Percentiles rank a stretch among this genome's conserved stretches.
Evolutionary conservation across 2,797 vertebrate genomes (phyloP).

Genomic region (Borostomias antarcticus): DNA sequence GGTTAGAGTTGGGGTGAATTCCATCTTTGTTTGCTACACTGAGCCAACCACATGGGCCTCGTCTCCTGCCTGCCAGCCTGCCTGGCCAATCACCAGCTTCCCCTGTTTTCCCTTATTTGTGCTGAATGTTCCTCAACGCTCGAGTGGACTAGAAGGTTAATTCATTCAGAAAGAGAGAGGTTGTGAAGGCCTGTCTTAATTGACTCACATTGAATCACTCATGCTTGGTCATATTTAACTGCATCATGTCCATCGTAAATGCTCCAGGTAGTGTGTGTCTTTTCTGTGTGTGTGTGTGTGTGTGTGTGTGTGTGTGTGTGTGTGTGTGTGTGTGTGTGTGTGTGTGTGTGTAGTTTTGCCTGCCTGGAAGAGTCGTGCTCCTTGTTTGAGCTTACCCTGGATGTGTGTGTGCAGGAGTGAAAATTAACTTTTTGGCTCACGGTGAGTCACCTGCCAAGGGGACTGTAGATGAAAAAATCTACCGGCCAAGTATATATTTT

Average conservation of each 20-base stretch:
- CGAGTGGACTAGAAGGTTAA: slow-evolving; percentile 26
- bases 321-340: slow-evolving; percentile 5
- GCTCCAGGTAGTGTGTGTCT: too few relatives aligned
- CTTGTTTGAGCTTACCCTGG: not conserved
- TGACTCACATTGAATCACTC: slow-evolving; percentile 24
- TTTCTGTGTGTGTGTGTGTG: slow-evolving; percentile 2
- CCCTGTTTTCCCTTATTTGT: too few relatives aligned
- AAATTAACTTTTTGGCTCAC: too few relatives aligned
- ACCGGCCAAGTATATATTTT: too few relatives aligned
- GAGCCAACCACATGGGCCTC: too few relatives aligned
- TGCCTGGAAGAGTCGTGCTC: too few relatives aligned
- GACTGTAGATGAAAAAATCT: too few relatives aligned
- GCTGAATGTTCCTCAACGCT: too few relatives aligned
- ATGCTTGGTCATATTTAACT: not conserved
- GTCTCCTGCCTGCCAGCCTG: not conserved
- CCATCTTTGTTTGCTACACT: too few relatives aligned
- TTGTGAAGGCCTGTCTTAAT: slow-evolving; percentile 3
- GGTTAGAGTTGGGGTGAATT: too few relatives aligned
- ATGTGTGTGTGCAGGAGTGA: not conserved
- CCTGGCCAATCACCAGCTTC: not conserved
- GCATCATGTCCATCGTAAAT: not conserved
- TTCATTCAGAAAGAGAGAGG: slow-evolving; percentile 9
- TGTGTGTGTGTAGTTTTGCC: not conserved
- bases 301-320: slow-evolving; percentile 12
- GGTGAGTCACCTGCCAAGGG: too few relatives aligned